A percentile compares a stretch with the other conserved stretches of the same genome.
Conservation (phyloP, 2,797 vertebrate genomes). For the Bovichtus variegatus region DNA sequence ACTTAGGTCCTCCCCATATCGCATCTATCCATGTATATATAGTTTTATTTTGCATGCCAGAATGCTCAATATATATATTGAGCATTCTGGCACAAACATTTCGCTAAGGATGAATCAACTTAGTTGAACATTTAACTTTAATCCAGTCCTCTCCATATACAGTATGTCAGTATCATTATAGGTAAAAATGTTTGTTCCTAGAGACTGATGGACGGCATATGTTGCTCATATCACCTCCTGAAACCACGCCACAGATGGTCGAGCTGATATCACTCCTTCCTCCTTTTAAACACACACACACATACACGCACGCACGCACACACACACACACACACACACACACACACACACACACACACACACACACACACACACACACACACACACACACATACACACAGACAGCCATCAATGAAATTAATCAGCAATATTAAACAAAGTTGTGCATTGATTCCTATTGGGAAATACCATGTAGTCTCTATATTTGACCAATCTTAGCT, state of each 20-base stretch:
- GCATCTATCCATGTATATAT: no score
- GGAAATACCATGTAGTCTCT: neutral
- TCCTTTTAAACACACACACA: neutral
- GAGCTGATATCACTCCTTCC: neutral
- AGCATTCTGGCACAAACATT: no score
- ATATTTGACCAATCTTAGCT: neutral
- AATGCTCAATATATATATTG: neutral
- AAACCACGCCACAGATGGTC: neutral
- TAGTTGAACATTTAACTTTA: neutral
- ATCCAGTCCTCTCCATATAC: neutral
- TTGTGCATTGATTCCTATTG: no score
- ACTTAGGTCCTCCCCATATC: neutral
- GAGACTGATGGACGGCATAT: neutral
- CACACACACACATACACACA: neutral
- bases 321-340: neutral
- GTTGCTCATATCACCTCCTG: neutral
- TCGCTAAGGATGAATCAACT: no score
- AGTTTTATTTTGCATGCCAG: neutral
- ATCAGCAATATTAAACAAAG: neutral
- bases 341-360: neutral
- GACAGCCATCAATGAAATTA: neutral
- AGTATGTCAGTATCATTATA: neutral
- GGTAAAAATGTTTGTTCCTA: neutral
- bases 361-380: neutral
- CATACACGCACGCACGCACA: neutral